Percentiles rank a stretch among this genome's conserved stretches.
Evolutionary conservation across 2,797 vertebrate species (phyloP).

Genomic region (Ara ararauna): DNA sequence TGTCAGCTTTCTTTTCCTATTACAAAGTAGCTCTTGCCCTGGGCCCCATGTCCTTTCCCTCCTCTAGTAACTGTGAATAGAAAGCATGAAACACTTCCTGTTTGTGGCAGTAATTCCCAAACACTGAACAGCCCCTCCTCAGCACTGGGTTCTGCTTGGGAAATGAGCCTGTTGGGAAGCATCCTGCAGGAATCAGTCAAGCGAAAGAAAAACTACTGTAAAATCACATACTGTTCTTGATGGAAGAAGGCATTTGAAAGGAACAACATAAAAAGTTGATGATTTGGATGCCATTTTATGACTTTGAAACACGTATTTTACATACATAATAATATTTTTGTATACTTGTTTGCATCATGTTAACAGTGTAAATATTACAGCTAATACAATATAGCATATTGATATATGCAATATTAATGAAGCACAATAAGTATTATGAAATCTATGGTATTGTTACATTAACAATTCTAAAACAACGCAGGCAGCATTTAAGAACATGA

Average conservation of each 20-base stretch:
- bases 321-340: not conserved
- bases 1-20: conserved; percentile 24
- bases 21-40: conserved; percentile 56
- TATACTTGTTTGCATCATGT: not conserved
- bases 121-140: not conserved
- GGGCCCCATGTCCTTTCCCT: conserved; percentile 64
- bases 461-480: not conserved
- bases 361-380: not conserved
- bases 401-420: not conserved
- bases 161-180: conserved; percentile 37
- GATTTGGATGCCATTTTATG: not conserved
- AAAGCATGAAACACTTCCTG: conserved; percentile 66
- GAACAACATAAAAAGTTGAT: not conserved
- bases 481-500: not conserved
- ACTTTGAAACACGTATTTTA: not conserved
- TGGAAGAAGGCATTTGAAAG: not conserved
- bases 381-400: not conserved
- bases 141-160: not conserved
- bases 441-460: not conserved
- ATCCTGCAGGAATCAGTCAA: conserved; percentile 10
- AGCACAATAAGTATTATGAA: not conserved
- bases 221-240: not conserved
- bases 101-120: conserved; percentile 45
- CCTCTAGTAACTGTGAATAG: conserved; percentile 61
- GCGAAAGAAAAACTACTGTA: conserved; percentile 6